phyloP scores from a whole-genome alignment of 2,888 invertebrate species.

The Pimpla rufipes region DNA sequence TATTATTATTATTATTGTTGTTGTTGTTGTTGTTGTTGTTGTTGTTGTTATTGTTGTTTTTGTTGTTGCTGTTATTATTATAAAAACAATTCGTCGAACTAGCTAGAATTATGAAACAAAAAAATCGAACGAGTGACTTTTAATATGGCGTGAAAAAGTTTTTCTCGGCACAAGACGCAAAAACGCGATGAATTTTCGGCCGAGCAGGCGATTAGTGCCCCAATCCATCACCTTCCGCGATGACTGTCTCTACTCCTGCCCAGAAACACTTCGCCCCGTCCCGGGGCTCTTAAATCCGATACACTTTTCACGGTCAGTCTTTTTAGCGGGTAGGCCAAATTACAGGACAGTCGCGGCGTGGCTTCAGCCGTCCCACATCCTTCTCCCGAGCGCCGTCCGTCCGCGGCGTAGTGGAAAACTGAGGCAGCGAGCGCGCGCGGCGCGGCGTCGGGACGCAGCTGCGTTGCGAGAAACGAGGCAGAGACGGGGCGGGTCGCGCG shows the following conservation, averaged over 20 bases:
- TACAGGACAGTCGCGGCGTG: slow-evolving; percentile 55
- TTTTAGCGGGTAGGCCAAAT: slow-evolving; percentile 56
- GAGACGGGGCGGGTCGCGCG: slow-evolving; percentile 6
- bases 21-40: no score
- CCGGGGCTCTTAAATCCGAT: slow-evolving; percentile 14
- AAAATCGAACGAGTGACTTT: no score
- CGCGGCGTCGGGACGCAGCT: slow-evolving; percentile 58
- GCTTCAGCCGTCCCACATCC: background rate
- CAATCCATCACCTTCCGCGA: slow-evolving; percentile 17
- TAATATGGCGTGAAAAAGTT: no score
- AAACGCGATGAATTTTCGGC: background rate
- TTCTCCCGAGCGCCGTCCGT: background rate
- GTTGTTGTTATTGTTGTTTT: no score
- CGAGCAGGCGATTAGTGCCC: background rate
- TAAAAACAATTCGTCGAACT: no score
- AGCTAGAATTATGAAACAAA: no score
- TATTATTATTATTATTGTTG: no score
- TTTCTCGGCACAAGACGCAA: background rate
- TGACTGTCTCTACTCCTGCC: background rate
- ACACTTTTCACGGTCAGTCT: slow-evolving; percentile 59
- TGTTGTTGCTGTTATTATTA: no score
- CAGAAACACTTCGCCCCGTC: background rate
- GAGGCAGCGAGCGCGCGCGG: no score
- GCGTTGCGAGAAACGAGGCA: slow-evolving; percentile 40
- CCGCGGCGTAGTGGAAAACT: slow-evolving; percentile 45